A percentile compares a stretch with the other conserved stretches of the same genome.
Evolutionary conservation across 2,888 invertebrate species (phyloP).

Genomic region (Stenodema calcarata): DNA sequence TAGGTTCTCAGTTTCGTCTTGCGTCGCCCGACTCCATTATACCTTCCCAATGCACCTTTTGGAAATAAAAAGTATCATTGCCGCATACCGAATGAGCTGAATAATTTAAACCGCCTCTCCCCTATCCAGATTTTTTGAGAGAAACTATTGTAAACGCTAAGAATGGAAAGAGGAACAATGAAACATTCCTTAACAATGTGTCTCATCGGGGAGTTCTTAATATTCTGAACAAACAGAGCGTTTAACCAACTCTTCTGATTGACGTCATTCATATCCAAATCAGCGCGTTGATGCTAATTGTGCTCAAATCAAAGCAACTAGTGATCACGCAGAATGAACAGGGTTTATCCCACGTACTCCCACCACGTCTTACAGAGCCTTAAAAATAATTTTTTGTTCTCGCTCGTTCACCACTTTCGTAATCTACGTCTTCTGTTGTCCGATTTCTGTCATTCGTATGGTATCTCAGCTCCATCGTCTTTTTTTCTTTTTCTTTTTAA

Average conservation of each 20-base stretch:
- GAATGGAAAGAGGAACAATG: slow-evolving; percentile 37
- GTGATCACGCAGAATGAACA: slow-evolving; percentile 23
- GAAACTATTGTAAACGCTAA: slow-evolving; percentile 39
- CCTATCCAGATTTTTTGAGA: background rate
- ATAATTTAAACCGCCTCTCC: slow-evolving; percentile 13
- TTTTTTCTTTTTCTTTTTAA: too few relatives aligned
- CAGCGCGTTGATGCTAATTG: slow-evolving; percentile 42
- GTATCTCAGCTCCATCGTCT: too few relatives aligned
- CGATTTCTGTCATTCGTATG: too few relatives aligned
- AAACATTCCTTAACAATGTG: slow-evolving; percentile 38
- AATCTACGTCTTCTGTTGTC: background rate
- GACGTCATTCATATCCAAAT: slow-evolving; percentile 46
- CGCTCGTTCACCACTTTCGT: background rate
- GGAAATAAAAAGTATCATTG: slow-evolving; percentile 38
- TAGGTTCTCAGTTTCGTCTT: background rate
- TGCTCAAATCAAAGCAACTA: slow-evolving; percentile 35
- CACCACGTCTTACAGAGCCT: background rate
- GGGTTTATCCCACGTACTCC: background rate
- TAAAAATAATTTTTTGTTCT: background rate
- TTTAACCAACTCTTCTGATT: slow-evolving; percentile 44
- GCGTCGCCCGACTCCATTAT: background rate
- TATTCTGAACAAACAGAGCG: slow-evolving; percentile 46
- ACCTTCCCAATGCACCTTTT: slow-evolving; percentile 18
- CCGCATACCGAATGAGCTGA: slow-evolving; percentile 40
- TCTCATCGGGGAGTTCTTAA: slow-evolving; percentile 43